Evolutionary conservation across 2,888 invertebrate genomes (phyloP), one percentile per base, ranked within the genome.

Genomic region (Apantesis nais): DNA sequence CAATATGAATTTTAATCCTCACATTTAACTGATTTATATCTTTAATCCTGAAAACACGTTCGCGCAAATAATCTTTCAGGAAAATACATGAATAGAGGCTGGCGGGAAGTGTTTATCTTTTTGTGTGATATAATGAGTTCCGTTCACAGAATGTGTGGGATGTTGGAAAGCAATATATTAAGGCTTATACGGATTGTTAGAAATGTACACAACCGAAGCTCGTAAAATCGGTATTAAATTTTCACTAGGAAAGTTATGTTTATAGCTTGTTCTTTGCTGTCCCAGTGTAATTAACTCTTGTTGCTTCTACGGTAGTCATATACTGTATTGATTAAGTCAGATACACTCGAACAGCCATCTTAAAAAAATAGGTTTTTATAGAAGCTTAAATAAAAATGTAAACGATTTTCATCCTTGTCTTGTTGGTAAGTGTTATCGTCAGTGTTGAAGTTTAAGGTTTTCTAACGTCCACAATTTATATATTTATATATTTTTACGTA

Each of bases 141-240:
- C 67, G 71, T 71, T 67, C 63, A 71, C 48, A 71, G 63, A 60
- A 60, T 64, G 64, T 39, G 67, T 58, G 60, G 71, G 67, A 71
- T 71, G 58, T 60, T 63, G 67, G 34, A 29, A 67, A 63, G 71
- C 67, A 71, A 67, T 71, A 67, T 71, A 64, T 67, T 67, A 71
- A 60, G 67, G 67, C 67, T 71, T 71, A 71, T 67, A 67, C n/a
- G 71, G 67, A 63, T 71, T 71, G 71, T 71, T 71, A 67, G 63
- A 48, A 71, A 67, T 64, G 71, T 71, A 71, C 71, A 64, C 63
- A 71, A 71, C 60, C 39, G 64, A 64, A 67, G 67, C 71, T 67
- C 63, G 60, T 71, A 67, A 55, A 63, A 48, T 67, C 44, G n/a
- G 65, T 70, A 73, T 58, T 67, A 73, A 44, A 68, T 67, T 66